Conservation (phyloP, 2,797 vertebrate genomes). For the Onychomys torridus region DNA sequence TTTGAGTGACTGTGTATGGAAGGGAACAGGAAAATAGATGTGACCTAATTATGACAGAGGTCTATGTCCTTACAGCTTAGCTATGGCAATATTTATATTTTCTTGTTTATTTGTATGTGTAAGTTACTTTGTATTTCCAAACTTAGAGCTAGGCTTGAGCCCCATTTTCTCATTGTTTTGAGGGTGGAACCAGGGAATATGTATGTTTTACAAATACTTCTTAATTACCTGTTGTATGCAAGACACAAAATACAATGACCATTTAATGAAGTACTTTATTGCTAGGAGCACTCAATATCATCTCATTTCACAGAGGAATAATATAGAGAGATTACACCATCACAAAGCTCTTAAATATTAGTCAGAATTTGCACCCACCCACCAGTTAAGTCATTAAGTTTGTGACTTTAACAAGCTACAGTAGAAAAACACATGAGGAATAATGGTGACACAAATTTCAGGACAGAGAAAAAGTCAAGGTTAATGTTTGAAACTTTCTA, state of each 20-base stretch:
- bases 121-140: constrained; percentile 45
- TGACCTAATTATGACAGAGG: constrained; percentile 53
- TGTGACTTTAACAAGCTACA: neutral
- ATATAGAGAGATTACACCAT: neutral
- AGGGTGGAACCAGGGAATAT: neutral
- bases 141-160: neutral
- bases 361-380: neutral
- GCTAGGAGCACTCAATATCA: neutral
- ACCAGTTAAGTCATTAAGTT: neutral
- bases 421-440: neutral
- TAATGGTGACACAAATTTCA: neutral
- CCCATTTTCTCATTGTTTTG: neutral
- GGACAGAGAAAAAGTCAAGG: neutral
- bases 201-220: neutral
- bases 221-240: neutral
- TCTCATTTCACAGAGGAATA: constrained; percentile 6
- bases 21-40: constrained; percentile 13
- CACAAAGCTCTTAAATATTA: constrained; percentile 4
- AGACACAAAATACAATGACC: neutral
- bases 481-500: neutral
- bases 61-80: neutral
- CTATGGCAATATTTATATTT: neutral
- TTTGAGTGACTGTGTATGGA: neutral
- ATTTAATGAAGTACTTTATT: neutral
- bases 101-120: neutral